phyloP scores from a whole-genome alignment of 1,140 invertebrate genomes.

The Platorchestia sp. region DNA sequence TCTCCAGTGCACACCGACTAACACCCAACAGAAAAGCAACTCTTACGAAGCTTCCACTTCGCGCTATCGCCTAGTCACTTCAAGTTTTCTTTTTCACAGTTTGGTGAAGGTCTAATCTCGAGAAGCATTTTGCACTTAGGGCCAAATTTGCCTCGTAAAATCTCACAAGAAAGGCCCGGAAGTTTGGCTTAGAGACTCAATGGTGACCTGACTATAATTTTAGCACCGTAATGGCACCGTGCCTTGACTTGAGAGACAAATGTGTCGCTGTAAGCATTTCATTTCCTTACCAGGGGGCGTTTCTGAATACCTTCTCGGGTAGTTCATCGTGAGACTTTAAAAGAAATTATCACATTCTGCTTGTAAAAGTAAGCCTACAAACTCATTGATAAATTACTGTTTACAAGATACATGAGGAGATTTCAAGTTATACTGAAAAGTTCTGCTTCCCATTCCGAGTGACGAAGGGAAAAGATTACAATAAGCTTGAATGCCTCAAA shows the following conservation, averaged over 20 bases:
- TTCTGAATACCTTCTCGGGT: too few relatives aligned
- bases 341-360: too few relatives aligned
- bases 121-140: neutral
- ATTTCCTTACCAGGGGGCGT: too few relatives aligned
- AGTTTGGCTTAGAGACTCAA: neutral
- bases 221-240: neutral
- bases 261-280: neutral
- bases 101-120: neutral
- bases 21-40: neutral
- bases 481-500: too few relatives aligned
- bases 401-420: too few relatives aligned
- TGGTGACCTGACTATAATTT: constrained; percentile 1
- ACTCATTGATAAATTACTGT: too few relatives aligned
- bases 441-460: too few relatives aligned
- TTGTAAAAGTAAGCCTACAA: too few relatives aligned
- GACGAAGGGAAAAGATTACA: too few relatives aligned
- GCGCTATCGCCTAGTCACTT: neutral
- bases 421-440: too few relatives aligned
- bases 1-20: too few relatives aligned
- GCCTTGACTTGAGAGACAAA: neutral
- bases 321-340: too few relatives aligned
- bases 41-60: neutral
- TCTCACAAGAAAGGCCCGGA: neutral
- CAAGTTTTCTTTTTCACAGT: neutral
- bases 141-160: neutral